Conservation (phyloP, 1,140 invertebrate genomes). For the Leguminivora glycinivorella region DNA sequence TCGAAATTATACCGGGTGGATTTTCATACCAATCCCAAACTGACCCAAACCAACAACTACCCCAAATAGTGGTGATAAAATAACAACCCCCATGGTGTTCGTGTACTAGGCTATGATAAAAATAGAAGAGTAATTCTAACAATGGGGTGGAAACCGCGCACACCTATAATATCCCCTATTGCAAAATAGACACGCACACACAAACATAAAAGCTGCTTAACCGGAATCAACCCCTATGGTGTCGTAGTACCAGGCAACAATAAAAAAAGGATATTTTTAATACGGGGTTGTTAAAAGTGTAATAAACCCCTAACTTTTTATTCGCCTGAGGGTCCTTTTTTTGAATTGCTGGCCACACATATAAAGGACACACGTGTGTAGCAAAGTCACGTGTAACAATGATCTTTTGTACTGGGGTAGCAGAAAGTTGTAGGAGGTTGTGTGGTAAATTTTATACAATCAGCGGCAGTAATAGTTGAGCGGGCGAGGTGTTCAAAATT, state of each 20-base stretch:
- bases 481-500: too few relatives aligned
- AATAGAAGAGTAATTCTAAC: constrained; percentile 34
- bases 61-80: constrained; percentile 32
- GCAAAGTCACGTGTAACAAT: constrained; percentile 33
- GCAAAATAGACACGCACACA: background rate
- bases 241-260: constrained; percentile 24
- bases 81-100: constrained; percentile 43
- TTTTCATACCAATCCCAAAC: background rate
- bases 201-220: background rate
- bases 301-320: background rate
- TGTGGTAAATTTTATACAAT: background rate
- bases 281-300: background rate
- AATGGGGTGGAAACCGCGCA: background rate
- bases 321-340: background rate
- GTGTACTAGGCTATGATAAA: constrained; percentile 46
- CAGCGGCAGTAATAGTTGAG: background rate
- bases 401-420: constrained; percentile 31
- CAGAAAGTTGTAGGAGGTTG: constrained; percentile 26
- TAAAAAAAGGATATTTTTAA: constrained; percentile 14
- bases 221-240: constrained; percentile 23
- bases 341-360: background rate
- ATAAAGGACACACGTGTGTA: background rate
- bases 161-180: background rate
- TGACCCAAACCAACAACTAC: background rate
- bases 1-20: background rate